Evolutionary conservation across 2,797 vertebrate species (phyloP), one percentile per base, ranked within the genome.

Genomic region (Triplophysa bombifrons): DNA sequence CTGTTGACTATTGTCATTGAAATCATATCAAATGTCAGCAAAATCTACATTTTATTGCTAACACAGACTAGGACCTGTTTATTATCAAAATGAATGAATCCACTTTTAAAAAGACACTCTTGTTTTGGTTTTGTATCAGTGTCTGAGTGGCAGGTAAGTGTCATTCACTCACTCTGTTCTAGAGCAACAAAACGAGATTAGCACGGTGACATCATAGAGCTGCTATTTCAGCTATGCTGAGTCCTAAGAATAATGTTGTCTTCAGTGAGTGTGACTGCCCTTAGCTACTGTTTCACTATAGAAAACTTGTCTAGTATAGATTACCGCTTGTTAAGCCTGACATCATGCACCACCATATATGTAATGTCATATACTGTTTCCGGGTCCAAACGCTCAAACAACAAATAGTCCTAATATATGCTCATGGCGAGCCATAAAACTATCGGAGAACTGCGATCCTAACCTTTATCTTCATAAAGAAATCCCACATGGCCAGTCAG

Each of bases 221-320:
- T 78, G 80, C 69, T 72, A 66, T 58, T 56, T 80, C 67, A 73
- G 78, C 68, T 79, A 79, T 76, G 72, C 34, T 80, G 76, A 74
- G 74, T 41, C 74, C 81, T 82, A 76, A 63, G 81, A 78, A 70
- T 77, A 74, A 74, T 74, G 56, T 48, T 72, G 38, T 72, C 38
- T 75, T 58, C 64, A 3, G 34, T 58, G 50, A 77, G 65, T 64
- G 27, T 73, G 73, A 68, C 63, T 66, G 79, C 51, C 72, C 76
- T 83, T 72, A 61, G 76, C 53, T 72, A 68, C 64, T 83, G 38
- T 76, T 67, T 78, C 68, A 72, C 20, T 70, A 61, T 38, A 70
- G 67, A 78, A 78, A 78, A 46, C 46, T 64, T 65, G 58, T 63
- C 58, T 78, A 68, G 71, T 72, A 56, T 78, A 70, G 67, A n/a